Evolutionary conservation across 2,888 invertebrate genomes (phyloP).

Genomic region (Thereva nobilitata): DNA sequence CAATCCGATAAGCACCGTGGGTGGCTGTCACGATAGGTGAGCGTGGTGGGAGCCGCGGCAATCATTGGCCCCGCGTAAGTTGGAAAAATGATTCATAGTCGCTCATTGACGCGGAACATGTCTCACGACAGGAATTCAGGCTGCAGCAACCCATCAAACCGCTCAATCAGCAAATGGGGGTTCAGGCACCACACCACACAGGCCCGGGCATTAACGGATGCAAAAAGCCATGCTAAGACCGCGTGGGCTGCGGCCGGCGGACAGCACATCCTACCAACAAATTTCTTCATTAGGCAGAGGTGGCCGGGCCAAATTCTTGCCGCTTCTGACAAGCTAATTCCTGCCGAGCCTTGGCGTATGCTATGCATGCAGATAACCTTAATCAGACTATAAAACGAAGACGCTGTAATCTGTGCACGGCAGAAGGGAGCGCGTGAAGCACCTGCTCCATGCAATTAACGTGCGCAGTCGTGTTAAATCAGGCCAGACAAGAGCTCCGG

Average conservation of each 20-base stretch:
- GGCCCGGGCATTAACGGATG: constrained; percentile 15
- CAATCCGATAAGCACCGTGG: constrained; percentile 27
- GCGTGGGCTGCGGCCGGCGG: constrained; percentile 24
- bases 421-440: constrained; percentile 16
- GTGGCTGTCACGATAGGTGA: constrained; percentile 21
- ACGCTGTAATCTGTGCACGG: constrained; percentile 16
- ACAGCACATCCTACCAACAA: constrained; percentile 23
- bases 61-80: constrained; percentile 21
- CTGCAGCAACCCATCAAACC: too few species aligned
- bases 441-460: constrained; percentile 34
- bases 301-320: not conserved
- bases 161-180: too few species aligned
- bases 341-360: not conserved
- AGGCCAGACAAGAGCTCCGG: constrained; percentile 26
- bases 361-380: constrained; percentile 8
- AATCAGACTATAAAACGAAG: constrained; percentile 23
- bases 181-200: too few species aligned
- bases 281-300: constrained; percentile 27
- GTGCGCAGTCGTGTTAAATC: constrained; percentile 31
- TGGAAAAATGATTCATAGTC: constrained; percentile 4
- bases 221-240: constrained; percentile 20
- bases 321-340: constrained; percentile 21
- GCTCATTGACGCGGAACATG: not conserved
- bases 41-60: constrained; percentile 23
- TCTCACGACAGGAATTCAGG: not conserved